A percentile compares a stretch with the other conserved stretches of the same genome.
Evolutionary conservation across 2,113 vertebrate genomes (phyloP).

Genomic region (Hypomesus transpacificus): DNA sequence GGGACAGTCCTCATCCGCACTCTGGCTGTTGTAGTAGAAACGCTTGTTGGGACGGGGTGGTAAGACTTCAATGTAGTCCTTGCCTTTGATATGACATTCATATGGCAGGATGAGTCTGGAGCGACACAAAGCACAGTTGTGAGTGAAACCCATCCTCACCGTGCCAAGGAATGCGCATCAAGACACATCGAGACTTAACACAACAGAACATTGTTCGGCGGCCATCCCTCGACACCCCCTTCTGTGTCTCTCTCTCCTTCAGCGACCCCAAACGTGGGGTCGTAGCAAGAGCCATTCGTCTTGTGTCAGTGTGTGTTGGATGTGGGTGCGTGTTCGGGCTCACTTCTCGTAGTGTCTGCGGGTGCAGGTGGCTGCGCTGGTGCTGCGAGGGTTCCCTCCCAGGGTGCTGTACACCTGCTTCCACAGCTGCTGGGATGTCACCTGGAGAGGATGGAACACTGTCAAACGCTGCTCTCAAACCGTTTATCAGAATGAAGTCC

Average conservation of each 20-base stretch:
- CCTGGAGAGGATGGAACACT: slow-evolving; percentile 46
- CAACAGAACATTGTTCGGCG: no score
- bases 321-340: slow-evolving; percentile 2
- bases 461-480: background rate
- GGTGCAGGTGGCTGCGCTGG: slow-evolving; percentile 78
- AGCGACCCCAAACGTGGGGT: background rate
- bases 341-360: slow-evolving; percentile 79
- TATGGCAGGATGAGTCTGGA: slow-evolving; percentile 68
- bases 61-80: slow-evolving; percentile 38
- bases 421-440: slow-evolving; percentile 74
- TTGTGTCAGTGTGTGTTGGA: fast-evolving
- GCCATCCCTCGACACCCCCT: no score
- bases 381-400: slow-evolving; percentile 77
- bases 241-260: background rate
- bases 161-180: background rate
- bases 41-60: slow-evolving; percentile 48
- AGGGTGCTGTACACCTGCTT: slow-evolving; percentile 77
- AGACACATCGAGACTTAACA: no score
- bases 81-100: slow-evolving; percentile 67
- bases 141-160: background rate
- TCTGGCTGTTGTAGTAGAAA: slow-evolving; percentile 24
- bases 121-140: background rate
- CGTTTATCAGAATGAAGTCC: background rate
- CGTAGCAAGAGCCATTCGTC: background rate
- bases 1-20: slow-evolving; percentile 34